These are phyloP conservation scores for Cirrhinus mrigala DNA, from an alignment of 2,797 vertebrate species.

Conservation along the genomic window DNA sequence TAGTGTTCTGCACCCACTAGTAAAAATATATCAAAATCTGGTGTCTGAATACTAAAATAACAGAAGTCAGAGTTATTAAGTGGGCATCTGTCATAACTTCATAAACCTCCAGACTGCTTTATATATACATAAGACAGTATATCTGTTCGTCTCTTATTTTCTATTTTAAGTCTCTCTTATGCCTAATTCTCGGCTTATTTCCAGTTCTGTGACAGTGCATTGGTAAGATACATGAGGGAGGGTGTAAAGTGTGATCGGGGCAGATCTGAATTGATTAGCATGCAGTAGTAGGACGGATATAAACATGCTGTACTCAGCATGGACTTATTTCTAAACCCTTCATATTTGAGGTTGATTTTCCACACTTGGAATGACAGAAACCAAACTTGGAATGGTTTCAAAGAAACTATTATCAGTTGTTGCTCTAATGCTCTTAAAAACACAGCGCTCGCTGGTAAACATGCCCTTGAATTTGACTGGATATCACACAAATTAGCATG, in stretches of 20 bases:
- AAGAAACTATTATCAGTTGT: conserved; percentile 38
- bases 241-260: conserved; percentile 70
- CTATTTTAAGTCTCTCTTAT: conserved; percentile 58
- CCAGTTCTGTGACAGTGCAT: conserved; percentile 71
- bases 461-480: conserved; percentile 34
- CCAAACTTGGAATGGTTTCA: conserved; percentile 14
- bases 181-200: conserved; percentile 77
- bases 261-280: conserved; percentile 80
- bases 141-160: not conserved
- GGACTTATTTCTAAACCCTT: conserved; percentile 17
- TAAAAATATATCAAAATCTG: too few species aligned
- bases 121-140: not conserved
- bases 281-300: conserved; percentile 72
- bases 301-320: conserved; percentile 73
- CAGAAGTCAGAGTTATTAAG: not conserved
- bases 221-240: conserved; percentile 78
- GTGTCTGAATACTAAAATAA: not conserved
- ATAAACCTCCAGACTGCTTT: not conserved
- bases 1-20: too few species aligned
- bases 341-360: conserved; percentile 1
- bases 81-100: not conserved
- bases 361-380: conserved; percentile 16
- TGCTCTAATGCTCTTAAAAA: conserved; percentile 23
- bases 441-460: conserved; percentile 29
- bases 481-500: conserved; percentile 52